Evolutionary conservation across 1,140 invertebrate species (phyloP).

Genomic region (Pseudomyrmex pallidus): DNA sequence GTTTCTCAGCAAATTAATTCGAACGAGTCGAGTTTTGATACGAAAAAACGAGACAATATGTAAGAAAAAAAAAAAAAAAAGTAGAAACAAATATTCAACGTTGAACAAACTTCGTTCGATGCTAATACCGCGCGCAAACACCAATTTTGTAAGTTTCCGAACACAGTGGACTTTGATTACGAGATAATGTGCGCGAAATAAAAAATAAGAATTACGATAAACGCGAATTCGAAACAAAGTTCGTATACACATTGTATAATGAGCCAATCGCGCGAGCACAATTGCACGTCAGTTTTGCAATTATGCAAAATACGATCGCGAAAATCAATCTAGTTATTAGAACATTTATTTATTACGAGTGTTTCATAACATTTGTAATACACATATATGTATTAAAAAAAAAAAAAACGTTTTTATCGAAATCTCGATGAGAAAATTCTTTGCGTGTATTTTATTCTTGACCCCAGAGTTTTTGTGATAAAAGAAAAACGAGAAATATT

Average conservation of each 20-base stretch:
- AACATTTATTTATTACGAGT: too few species aligned
- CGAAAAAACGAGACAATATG: too few species aligned
- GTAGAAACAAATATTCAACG: too few species aligned
- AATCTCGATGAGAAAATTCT: not conserved
- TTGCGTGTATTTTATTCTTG: not conserved
- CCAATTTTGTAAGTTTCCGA: not conserved
- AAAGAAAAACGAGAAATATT: not conserved
- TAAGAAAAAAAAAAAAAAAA: too few species aligned
- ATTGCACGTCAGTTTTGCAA: not conserved
- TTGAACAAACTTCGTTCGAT: too few species aligned
- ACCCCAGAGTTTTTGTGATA: not conserved
- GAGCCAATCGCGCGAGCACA: not conserved
- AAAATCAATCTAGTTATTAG: not conserved
- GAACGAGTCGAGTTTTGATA: too few species aligned
- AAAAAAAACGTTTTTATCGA: too few species aligned
- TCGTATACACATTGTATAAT: not conserved
- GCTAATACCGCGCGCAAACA: too few species aligned
- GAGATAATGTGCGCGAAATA: not conserved
- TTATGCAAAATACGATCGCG: not conserved
- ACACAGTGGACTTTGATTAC: not conserved
- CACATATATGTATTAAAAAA: too few species aligned
- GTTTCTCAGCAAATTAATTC: too few species aligned
- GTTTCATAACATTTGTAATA: too few species aligned
- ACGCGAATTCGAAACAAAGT: not conserved
- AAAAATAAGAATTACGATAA: not conserved